phyloP scores from a whole-genome alignment of 2,113 vertebrate species.

The Rattus rattus region DNA sequence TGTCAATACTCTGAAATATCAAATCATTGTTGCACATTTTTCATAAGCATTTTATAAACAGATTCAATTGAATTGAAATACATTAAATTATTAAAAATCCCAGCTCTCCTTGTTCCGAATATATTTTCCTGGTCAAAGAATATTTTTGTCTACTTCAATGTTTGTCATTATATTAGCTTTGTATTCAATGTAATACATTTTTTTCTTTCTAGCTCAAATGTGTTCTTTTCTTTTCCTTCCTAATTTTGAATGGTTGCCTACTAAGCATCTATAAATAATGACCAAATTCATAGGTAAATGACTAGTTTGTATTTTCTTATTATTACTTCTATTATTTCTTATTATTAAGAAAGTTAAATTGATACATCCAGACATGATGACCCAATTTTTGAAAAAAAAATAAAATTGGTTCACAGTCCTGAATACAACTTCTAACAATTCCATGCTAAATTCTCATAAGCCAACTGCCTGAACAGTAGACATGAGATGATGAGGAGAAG shows the following conservation, averaged over 20 bases:
- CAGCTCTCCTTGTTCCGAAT: neutral
- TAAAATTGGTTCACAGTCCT: neutral
- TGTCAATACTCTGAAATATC: neutral
- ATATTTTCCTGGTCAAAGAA: constrained; percentile 20
- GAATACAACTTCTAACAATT: neutral
- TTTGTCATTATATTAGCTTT: neutral
- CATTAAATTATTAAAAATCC: neutral
- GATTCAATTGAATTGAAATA: neutral
- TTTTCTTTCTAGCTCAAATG: constrained; percentile 4
- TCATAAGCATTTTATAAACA: neutral
- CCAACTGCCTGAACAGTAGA: neutral
- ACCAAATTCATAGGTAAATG: neutral
- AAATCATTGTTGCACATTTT: neutral
- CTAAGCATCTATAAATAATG: neutral
- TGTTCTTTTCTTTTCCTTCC: neutral
- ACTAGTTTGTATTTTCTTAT: neutral
- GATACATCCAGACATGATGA: neutral
- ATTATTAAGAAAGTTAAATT: constrained; percentile 6
- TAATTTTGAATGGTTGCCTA: neutral
- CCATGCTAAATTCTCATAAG: neutral
- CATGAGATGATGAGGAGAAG: neutral
- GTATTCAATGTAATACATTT: neutral
- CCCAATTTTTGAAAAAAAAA: neutral
- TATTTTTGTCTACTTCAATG: neutral
- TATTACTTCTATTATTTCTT: neutral